These are phyloP conservation scores for Potamarius usumacintae DNA, from an alignment of 2,113 vertebrate genomes.

Conservation along the genomic window DNA sequence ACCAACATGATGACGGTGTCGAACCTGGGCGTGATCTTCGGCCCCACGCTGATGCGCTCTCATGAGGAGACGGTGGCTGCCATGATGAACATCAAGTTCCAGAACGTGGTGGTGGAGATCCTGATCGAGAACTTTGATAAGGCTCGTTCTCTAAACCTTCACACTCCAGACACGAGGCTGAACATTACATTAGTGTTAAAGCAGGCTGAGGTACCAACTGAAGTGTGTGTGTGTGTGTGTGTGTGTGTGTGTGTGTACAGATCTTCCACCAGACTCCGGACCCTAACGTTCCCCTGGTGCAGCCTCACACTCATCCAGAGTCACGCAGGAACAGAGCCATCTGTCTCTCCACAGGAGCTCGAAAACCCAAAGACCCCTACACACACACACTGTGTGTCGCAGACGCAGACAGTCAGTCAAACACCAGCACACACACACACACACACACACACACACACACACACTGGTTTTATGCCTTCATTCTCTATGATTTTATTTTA, in stretches of 20 bases:
- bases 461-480: background rate
- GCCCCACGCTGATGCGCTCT: conserved; percentile 94
- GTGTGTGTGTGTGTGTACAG: conserved; percentile 61
- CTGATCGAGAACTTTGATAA: conserved; percentile 96
- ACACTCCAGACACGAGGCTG: background rate
- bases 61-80: conserved; percentile 97
- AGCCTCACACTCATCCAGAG: conserved; percentile 76
- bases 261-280: conserved; percentile 91
- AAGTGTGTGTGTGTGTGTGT: background rate
- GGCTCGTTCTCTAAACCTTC: conserved; percentile 60
- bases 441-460: background rate
- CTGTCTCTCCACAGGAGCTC: conserved; percentile 88
- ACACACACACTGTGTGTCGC: conserved; percentile 56
- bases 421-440: background rate
- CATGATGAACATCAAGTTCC: conserved; percentile 99
- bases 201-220: background rate
- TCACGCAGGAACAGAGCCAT: conserved; percentile 87
- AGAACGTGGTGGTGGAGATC: conserved; percentile 97
- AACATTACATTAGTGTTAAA: background rate
- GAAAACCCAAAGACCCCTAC: conserved; percentile 85
- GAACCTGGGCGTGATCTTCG: conserved; percentile 96
- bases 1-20: conserved; percentile 97
- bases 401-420: background rate
- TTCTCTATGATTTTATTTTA: background rate
- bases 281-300: conserved; percentile 84